These are phyloP conservation scores for Chaetoderma sp. DNA, from an alignment of 2,888 invertebrate genomes.

Conservation along the genomic window DNA sequence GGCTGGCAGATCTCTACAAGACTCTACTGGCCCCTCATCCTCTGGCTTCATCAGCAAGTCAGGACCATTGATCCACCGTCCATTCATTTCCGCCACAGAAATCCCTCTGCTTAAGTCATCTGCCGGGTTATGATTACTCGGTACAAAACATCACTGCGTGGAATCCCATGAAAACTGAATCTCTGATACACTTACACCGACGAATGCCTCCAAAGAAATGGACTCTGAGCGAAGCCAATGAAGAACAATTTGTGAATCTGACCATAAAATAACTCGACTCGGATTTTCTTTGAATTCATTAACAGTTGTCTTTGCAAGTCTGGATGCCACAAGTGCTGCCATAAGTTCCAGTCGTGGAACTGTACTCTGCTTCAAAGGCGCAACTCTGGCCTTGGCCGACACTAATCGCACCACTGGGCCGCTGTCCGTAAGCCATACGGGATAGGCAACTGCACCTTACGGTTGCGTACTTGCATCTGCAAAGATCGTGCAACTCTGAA, in stretches of 20 bases:
- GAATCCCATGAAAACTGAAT: slow-evolving; percentile 9
- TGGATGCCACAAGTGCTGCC: not conserved
- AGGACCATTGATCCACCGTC: slow-evolving; percentile 2
- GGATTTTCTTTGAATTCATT: not conserved
- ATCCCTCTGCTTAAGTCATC: slow-evolving; percentile 13
- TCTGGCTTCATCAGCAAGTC: not conserved
- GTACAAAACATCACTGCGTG: not conserved
- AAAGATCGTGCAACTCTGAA: not conserved
- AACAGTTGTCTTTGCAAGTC: not conserved
- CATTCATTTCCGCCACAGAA: too few species aligned
- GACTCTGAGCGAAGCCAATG: slow-evolving; percentile 9
- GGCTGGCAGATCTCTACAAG: too few species aligned
- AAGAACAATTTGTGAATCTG: slow-evolving; percentile 9
- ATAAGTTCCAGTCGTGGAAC: slow-evolving; percentile 5
- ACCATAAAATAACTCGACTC: not conserved
- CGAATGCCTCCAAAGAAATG: not conserved
- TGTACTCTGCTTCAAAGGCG: not conserved
- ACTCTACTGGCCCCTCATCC: not conserved
- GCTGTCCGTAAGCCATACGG: not conserved
- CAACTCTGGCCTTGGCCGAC: slow-evolving; percentile 3
- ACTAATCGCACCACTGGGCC: not conserved
- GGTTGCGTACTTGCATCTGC: not conserved
- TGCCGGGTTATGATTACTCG: not conserved
- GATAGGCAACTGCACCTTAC: not conserved
- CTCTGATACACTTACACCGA: slow-evolving; percentile 5